Evolutionary conservation across 2,888 invertebrate genomes (phyloP), one percentile per base, ranked within the genome.

Genomic region (Notodonta dromedarius): DNA sequence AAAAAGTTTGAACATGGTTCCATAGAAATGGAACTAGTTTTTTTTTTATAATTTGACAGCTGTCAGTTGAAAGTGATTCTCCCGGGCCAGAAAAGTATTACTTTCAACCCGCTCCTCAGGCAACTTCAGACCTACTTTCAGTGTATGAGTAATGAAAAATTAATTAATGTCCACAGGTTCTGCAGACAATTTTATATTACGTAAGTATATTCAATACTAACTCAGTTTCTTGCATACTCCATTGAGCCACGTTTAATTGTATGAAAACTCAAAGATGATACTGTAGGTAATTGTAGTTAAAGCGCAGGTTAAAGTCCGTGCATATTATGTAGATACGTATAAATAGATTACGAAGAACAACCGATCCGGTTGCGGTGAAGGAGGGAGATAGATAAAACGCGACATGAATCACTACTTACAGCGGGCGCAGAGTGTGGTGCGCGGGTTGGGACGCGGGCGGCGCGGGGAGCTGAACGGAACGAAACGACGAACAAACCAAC

Each of bases 351-450:
- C 90, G 88, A 88, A 90, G 91, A 90, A 91, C 90, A 88, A 90
- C 89, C 93, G 93, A 93, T 92, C 92, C 91, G 91, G 92, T 93
- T 91, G 92, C 90, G 88, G 87, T 84, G 92, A 91, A 92, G 90
- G 91, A 92, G 91, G 87, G 93, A 93, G 93, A 93, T 91, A 92
- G 93, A 92, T 91, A 92, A 89, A 92, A 91, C 91, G 90, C 93
- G 90, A 91, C 92, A 92, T 93, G 93, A 93, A 93, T 93, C 93
- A 93, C 93, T 93, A 91, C 90, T 89, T 86, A 84, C 88, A 88
- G 87, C 85, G 84, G 84, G 87, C 86, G 85, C 86, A 87, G 85
- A 84, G 87, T 80, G 84, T 84, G 84, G 82, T 73, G 88, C 78
- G 87, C 78, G 87, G 80, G 79, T 67, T 76, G 75, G 60, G 71